Evolutionary conservation across 1,140 invertebrate species (phyloP).

Genomic region (Brachionus plicatilis): DNA sequence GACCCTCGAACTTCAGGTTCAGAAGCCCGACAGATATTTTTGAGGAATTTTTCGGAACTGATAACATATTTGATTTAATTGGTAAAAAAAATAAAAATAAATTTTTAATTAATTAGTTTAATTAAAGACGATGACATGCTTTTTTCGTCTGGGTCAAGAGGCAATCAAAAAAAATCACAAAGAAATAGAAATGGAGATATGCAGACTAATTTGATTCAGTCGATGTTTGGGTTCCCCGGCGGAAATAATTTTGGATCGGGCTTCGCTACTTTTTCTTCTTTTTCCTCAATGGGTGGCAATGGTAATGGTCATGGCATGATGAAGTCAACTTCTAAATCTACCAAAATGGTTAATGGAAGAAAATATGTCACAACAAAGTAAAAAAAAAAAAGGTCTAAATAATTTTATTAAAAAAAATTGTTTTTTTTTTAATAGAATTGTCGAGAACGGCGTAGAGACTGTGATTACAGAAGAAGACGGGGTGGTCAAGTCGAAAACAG

Average conservation of each 20-base stretch:
- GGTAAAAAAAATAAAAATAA: neutral
- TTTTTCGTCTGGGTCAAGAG: neutral
- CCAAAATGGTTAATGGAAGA: conserved; percentile 28
- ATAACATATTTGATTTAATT: conserved; percentile 18
- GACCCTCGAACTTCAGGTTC: neutral
- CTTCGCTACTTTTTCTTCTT: neutral
- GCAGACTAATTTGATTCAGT: neutral
- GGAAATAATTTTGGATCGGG: neutral
- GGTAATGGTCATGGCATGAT: conserved; percentile 7
- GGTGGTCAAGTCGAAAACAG: conserved; percentile 11
- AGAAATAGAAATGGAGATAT: neutral
- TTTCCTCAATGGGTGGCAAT: neutral
- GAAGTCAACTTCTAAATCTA: conserved; percentile 29
- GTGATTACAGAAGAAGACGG: conserved; percentile 33
- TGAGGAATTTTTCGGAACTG: conserved; percentile 9
- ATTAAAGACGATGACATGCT: neutral
- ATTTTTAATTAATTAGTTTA: neutral
- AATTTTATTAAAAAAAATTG: neutral
- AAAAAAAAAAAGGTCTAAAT: neutral
- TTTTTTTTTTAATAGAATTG: neutral
- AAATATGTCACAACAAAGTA: conserved; percentile 32
- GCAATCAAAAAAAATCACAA: neutral
- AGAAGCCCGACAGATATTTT: conserved; percentile 1
- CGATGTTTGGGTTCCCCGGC: conserved; percentile 6
- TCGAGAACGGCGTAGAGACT: conserved; percentile 9